Percentiles rank a stretch among this genome's conserved stretches.
Conservation (phyloP, 2,113 vertebrate species). For the Rhinoderma darwinii region DNA sequence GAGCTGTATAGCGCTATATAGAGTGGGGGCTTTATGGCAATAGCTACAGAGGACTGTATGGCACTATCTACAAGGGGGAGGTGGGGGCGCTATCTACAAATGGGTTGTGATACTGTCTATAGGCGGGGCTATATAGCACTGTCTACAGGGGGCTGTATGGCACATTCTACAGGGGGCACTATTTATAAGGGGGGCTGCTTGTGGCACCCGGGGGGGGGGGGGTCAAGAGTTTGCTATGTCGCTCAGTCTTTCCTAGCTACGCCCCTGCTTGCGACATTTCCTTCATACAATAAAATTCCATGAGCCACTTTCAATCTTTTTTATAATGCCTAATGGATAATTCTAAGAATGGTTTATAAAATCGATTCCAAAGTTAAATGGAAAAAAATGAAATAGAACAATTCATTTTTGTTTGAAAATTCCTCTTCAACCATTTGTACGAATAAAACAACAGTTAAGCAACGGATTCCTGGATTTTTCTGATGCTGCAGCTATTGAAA, state of each 20-base stretch:
- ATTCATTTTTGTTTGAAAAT: slow-evolving; percentile 29
- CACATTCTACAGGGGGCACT: no score
- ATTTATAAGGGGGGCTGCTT: no score
- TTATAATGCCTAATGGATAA: neutral
- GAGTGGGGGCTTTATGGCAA: no score
- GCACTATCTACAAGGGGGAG: no score
- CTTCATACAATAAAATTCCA: neutral
- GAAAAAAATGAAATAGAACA: neutral
- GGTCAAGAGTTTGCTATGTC: no score
- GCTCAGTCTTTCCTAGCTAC: no score
- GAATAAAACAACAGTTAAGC: neutral
- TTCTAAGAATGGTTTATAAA: neutral
- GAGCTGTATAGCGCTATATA: no score
- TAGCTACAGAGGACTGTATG: no score
- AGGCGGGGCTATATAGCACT: no score
- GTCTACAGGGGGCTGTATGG: no score
- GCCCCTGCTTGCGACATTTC: neutral
- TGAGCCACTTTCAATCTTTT: neutral
- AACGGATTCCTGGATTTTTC: slow-evolving; percentile 6
- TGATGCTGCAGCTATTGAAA: slow-evolving; percentile 14
- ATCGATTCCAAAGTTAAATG: neutral
- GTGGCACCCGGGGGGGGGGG: neutral
- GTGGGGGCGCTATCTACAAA: no score
- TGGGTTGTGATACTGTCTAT: no score
- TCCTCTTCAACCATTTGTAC: neutral